These are phyloP conservation scores for Chirona hameri DNA, from an alignment of 2,888 invertebrate species.

Conservation along the genomic window DNA sequence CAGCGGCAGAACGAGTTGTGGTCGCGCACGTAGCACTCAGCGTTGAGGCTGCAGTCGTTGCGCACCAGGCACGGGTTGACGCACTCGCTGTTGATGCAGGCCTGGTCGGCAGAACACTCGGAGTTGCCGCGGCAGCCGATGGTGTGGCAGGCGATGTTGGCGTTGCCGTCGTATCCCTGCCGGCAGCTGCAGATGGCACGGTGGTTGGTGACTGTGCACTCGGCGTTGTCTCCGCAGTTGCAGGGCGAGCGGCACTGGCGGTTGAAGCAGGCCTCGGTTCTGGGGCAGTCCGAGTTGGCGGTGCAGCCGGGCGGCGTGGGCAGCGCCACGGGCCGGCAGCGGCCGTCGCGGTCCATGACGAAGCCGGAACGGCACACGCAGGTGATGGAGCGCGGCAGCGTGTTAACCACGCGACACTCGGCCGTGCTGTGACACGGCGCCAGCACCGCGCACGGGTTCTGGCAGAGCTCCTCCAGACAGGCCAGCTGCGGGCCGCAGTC, in stretches of 20 bases:
- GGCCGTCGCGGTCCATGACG: conserved; percentile 39
- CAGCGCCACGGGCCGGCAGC: conserved; percentile 39
- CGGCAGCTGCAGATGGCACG: conserved; percentile 81
- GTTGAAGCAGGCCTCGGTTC: conserved; percentile 77
- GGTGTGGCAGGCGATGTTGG: conserved; percentile 71
- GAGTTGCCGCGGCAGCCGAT: conserved; percentile 78
- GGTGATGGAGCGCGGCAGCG: conserved; percentile 42
- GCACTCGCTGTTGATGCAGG: conserved; percentile 72
- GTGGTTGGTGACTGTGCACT: conserved; percentile 76
- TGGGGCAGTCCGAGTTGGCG: conserved; percentile 71
- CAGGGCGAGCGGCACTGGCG: conserved; percentile 82
- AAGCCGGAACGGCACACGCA: conserved; percentile 42
- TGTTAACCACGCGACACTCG: conserved; percentile 53
- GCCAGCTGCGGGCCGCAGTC: conserved; percentile 43
- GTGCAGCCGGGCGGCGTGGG: conserved; percentile 62
- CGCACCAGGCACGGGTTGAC: conserved; percentile 78
- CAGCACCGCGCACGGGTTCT: conserved; percentile 42
- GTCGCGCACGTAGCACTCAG: conserved; percentile 43
- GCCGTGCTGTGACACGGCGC: conserved; percentile 49
- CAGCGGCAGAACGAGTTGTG: conserved; percentile 46
- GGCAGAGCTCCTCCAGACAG: conserved; percentile 42
- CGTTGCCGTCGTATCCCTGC: conserved; percentile 80
- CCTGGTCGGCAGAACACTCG: conserved; percentile 76
- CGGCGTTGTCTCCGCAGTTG: conserved; percentile 76
- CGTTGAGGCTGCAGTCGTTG: conserved; percentile 59